Base-by-base conservation (phyloP, 2,888 invertebrate genomes). In the Caenorhabditis imperialis region DNA sequence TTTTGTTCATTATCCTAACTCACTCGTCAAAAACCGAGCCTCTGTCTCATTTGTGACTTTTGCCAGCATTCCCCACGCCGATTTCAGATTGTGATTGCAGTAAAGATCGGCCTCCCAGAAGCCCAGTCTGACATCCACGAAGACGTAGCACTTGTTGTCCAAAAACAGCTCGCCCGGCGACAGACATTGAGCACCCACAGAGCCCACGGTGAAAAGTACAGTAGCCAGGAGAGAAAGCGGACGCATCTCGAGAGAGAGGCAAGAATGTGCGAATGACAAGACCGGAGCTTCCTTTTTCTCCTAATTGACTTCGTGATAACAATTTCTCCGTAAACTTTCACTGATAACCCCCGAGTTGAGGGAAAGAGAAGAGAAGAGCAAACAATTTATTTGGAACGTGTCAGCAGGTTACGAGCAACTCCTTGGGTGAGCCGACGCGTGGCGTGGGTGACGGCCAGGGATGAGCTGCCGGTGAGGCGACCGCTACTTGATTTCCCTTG, bases 61-160 rank as follows among this genome's bases (percentile, higher is more conserved):
- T 1, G 54, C 63, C 40, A 63, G 30, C n/a, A 48, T 40, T 6
- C 47, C 38, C 63, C 63, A 63, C 16, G 38, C 48, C 7, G 30
- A 30, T 3, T 14, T n/a, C 12, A 30, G 4, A 7, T 33, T 1
- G 0, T 18, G 7, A 12, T 40, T 25, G 16, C 63, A 63, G 23
- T 40, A 42, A 12, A 33, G 4, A 6, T 63, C 30, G 1, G 63
- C 63, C 4, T 47, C 54, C 25, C 22, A 33, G 16, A 40, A 63
- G 7, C 18, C 30, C 7, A 23, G 12, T 1, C 25, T 27, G 7
- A 45, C 23, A 16, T 51, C 40, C 1, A 63, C 47, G 12, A 63
- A 48, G 0, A 37, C 27, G 40, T 38, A 63, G 22, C 63, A 63
- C 33, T 53, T 63, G 48, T 30, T 30, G 7, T 30, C 30, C 6